These are phyloP conservation scores for Microplitis deprimator DNA, from an alignment of 2,888 invertebrate genomes.

Conservation along the genomic window DNA sequence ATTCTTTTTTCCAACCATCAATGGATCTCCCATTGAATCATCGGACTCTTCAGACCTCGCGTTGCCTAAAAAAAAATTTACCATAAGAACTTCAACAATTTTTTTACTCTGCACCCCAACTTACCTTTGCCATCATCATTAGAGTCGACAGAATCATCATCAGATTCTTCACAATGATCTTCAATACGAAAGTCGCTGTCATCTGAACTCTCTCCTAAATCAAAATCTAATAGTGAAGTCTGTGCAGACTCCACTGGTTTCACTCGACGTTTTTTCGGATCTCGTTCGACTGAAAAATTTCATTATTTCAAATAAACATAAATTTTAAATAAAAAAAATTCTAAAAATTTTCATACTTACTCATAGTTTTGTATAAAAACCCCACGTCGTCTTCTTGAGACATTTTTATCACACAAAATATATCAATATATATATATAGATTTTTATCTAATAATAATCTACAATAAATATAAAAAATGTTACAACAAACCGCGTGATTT, in stretches of 20 bases:
- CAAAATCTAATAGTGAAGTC: slow-evolving; percentile 83
- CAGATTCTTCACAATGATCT: slow-evolving; percentile 85
- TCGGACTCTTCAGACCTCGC: slow-evolving; percentile 67
- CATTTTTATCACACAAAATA: slow-evolving; percentile 53
- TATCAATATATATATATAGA: not conserved
- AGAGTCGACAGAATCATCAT: slow-evolving; percentile 82
- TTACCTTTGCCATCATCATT: slow-evolving; percentile 78
- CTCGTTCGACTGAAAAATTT: slow-evolving; percentile 75
- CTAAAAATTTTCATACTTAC: slow-evolving; percentile 57
- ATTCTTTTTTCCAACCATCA: slow-evolving; percentile 65
- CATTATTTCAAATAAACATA: slow-evolving; percentile 27
- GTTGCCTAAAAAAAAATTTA: slow-evolving; percentile 28
- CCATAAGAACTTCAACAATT: slow-evolving; percentile 6
- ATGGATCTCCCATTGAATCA: slow-evolving; percentile 69
- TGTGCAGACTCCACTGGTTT: slow-evolving; percentile 85
- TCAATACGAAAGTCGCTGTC: slow-evolving; percentile 95
- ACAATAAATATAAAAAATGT: not conserved
- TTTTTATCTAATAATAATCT: not conserved
- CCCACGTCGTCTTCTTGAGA: slow-evolving; percentile 70
- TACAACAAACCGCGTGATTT: not conserved
- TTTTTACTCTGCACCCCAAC: slow-evolving; percentile 38
- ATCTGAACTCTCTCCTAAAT: slow-evolving; percentile 92
- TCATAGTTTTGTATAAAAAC: slow-evolving; percentile 70
- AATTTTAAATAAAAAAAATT: slow-evolving; percentile 14
- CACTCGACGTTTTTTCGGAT: slow-evolving; percentile 85